Evolutionary conservation across 2,888 invertebrate genomes (phyloP).

Genomic region (Bombyx huttoni): DNA sequence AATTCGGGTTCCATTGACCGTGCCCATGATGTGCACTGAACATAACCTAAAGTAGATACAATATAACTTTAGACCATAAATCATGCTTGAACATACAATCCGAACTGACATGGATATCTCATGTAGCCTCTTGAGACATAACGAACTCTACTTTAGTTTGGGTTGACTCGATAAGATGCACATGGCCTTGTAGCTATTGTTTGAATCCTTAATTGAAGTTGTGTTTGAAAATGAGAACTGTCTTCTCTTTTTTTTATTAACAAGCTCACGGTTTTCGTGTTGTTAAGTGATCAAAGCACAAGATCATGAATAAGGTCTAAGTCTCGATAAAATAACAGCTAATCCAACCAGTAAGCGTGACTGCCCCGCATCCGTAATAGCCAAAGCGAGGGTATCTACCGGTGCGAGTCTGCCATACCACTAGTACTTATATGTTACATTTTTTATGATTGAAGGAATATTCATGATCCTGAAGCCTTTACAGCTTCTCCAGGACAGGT

Average conservation of each 20-base stretch:
- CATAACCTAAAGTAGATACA: constrained; percentile 45
- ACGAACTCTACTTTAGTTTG: constrained; percentile 28
- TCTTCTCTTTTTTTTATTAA: neutral
- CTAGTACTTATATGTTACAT: no score
- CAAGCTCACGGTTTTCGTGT: neutral
- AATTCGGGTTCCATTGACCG: constrained; percentile 41
- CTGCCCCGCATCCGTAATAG: no score
- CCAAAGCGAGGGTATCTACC: no score
- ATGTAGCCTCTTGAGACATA: constrained; percentile 42
- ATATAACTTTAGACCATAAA: constrained; percentile 53
- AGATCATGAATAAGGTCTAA: no score
- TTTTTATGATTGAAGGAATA: no score
- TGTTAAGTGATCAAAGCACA: no score
- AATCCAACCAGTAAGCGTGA: no score
- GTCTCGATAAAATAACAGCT: no score
- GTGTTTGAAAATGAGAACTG: neutral
- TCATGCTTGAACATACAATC: constrained; percentile 52
- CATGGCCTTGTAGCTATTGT: neutral
- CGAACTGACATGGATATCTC: constrained; percentile 54
- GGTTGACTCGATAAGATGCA: neutral
- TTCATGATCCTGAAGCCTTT: no score
- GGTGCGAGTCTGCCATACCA: no score
- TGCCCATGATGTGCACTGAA: constrained; percentile 50
- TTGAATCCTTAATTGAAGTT: neutral
- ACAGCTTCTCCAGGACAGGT: no score